Percentiles rank a stretch among this genome's conserved stretches.
These are phyloP conservation scores for Sciaenops ocellatus DNA, from an alignment of 2,797 vertebrate species.

Conservation along the genomic window DNA sequence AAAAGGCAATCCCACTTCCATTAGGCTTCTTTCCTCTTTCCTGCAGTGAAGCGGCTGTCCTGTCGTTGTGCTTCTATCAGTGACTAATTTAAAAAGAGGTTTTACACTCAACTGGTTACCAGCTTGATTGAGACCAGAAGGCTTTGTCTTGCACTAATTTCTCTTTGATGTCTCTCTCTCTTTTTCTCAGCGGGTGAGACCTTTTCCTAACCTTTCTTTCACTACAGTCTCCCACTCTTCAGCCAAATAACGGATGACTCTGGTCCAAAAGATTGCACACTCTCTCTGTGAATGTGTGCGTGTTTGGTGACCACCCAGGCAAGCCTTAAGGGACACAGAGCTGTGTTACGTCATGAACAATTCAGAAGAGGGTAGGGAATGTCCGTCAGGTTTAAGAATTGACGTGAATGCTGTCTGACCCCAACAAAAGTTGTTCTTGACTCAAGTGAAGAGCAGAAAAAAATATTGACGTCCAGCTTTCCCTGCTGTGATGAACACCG, in stretches of 20 bases:
- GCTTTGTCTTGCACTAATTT: conserved; percentile 68
- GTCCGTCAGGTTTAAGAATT: conserved; percentile 6
- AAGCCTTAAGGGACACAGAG: conserved; percentile 17
- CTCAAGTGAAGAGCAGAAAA: conserved; percentile 31
- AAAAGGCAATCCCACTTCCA: conserved; percentile 80
- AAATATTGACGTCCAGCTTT: conserved; percentile 50
- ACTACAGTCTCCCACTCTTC: conserved; percentile 11
- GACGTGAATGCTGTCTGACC: conserved; percentile 41
- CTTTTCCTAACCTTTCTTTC: conserved; percentile 62
- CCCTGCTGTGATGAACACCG: conserved; percentile 63
- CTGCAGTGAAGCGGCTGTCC: conserved; percentile 65
- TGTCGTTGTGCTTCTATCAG: conserved; percentile 77
- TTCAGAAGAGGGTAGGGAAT: conserved; percentile 4
- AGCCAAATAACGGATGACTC: conserved; percentile 46
- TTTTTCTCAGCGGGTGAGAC: conserved; percentile 43
- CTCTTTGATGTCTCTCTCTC: conserved; percentile 50
- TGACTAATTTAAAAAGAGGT: conserved; percentile 79
- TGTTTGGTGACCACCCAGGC: conserved; percentile 28
- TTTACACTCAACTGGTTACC: conserved; percentile 77
- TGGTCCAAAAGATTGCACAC: conserved; percentile 10
- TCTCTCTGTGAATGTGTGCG: neutral
- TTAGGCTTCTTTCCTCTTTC: conserved; percentile 73
- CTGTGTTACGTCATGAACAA: conserved; percentile 28
- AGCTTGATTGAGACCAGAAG: conserved; percentile 77
- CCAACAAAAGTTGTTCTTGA: conserved; percentile 42